phyloP scores from a whole-genome alignment of 37 sponge, comb jelly and placozoan genomes.

The Oscarella lobularis region DNA sequence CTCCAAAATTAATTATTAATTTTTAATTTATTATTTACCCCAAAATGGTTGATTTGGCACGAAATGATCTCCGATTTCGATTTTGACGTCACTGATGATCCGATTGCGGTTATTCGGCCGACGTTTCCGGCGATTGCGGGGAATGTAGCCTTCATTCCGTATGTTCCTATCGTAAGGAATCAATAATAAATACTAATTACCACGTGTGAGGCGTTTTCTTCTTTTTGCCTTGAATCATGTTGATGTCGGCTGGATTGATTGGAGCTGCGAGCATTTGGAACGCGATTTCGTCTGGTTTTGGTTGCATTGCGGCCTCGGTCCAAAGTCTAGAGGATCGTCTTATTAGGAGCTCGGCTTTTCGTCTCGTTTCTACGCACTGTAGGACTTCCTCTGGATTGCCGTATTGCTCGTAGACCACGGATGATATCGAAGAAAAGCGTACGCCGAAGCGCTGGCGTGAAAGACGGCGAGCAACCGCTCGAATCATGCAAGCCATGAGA shows the following conservation, averaged over 20 bases:
- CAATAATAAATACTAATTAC: no score
- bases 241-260: slow-evolving; percentile 82
- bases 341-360: no score
- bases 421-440: no score
- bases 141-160: slow-evolving; percentile 36
- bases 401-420: no score
- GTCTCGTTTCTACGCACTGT: no score
- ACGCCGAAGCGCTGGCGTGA: no score
- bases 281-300: slow-evolving; percentile 40
- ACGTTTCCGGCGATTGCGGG: slow-evolving; percentile 85
- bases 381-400: no score
- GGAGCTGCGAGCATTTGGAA: slow-evolving; percentile 62
- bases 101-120: slow-evolving; percentile 49
- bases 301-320: neutral
- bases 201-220: no score
- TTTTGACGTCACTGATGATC: no score
- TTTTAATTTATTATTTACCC: slow-evolving; percentile 36
- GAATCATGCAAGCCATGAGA: no score
- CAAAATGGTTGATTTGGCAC: slow-evolving; percentile 47
- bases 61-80: slow-evolving; percentile 62
- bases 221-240: slow-evolving; percentile 75
- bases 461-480: no score
- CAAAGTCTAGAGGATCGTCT: neutral
- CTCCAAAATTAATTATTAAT: neutral
- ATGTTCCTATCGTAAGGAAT: slow-evolving; percentile 80